Evolutionary conservation across 2,888 invertebrate species (phyloP), one percentile per base, ranked within the genome.

Genomic region (Apomyelois bistriatella): DNA sequence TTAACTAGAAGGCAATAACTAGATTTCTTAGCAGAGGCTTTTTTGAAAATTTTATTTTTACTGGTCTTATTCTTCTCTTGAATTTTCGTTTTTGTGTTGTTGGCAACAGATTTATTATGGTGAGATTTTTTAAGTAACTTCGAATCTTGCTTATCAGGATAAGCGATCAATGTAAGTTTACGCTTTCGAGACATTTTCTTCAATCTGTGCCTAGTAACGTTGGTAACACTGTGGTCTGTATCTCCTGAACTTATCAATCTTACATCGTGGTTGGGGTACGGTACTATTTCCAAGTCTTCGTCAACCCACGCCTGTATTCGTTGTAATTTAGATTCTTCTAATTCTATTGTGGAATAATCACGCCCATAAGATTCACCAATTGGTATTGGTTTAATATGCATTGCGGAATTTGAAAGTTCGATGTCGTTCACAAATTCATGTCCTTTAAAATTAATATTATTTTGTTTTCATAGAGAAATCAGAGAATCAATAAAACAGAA

Each of bases 271-370:
- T 68, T 54, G 5, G 64, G 58, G 60, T 66, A 73, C 8, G 66
- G 55, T 1, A 64, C 62, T 3, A 62, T 54, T 51, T 74, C 70
- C 1, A 69, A 57, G 40, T 81, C 77, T 22, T 70, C 72, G 48
- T 78, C 70, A 7, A 79, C 58, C 81, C 82, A 82, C 15, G 72
- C 73, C 58, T 76, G 68, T n/a, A 74, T 76, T 56, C 77, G 68
- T 58, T 76, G 69, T 8, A 76, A 53, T 46, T 67, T 67, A 1
- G 65, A 64, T 50, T 66, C 62, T 13, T 65, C 64, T 32, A 58
- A 52, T 10, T 30, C 22, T 1, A 13, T 32, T 3, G 32, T 10
- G 10, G 6, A 40, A 16, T 32, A 46, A 6, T 43, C 43, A 6
- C 15, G 32, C 8, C 32, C 32, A 32, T 46, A 46, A 15, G 32